Evolutionary conservation across 2,797 vertebrate genomes (phyloP), one percentile per base, ranked within the genome.

Genomic region (Rhinichthys osculus): DNA sequence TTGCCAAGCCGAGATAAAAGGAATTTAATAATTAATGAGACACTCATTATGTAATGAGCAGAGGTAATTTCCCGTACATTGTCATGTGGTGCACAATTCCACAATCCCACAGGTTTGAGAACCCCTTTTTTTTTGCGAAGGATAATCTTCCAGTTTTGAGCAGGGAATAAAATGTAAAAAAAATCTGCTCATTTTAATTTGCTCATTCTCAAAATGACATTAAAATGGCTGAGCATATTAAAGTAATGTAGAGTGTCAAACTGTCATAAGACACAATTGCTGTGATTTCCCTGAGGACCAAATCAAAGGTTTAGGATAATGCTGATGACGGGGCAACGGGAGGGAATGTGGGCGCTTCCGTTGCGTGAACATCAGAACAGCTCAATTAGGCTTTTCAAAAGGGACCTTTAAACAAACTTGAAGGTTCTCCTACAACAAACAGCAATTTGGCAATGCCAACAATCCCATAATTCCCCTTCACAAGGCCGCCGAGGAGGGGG

Each of bases 351-450:
- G 70, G 52, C 4, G 17, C 21, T 66, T 74, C 77, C 4, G 33
- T 66, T 62, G 30, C 57, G 30, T 77, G 27, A 70, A 83, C 86
- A 62, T 74, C 52, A 73, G 76, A 47, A 82, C 59, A 16, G 54
- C 42, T 87, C 81, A 90, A 79, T 88, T 88, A 88, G 47, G 33
- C n/a, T 72, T 76, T 33, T 85, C 42, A 77, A 86, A 89, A 88
- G 40, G 9, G 66, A 54, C 54, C 84, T 83, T 82, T 64, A 87
- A 85, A 81, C 47, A 74, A 86, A 64, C 69, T 78, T 85, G 76
- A 70, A 80, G 16, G 27, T 86, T 33, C 52, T 21, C n/a, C 19
- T 47, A 35, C 5, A 80, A 64, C 79, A 86, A 33, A 77, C 38
- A 69, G 59, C 40, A 73, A 79, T 57, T 62, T 83, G 80, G 71